Evolutionary conservation across 2,797 vertebrate genomes (phyloP).

Genomic region (Rallus crepitans): DNA sequence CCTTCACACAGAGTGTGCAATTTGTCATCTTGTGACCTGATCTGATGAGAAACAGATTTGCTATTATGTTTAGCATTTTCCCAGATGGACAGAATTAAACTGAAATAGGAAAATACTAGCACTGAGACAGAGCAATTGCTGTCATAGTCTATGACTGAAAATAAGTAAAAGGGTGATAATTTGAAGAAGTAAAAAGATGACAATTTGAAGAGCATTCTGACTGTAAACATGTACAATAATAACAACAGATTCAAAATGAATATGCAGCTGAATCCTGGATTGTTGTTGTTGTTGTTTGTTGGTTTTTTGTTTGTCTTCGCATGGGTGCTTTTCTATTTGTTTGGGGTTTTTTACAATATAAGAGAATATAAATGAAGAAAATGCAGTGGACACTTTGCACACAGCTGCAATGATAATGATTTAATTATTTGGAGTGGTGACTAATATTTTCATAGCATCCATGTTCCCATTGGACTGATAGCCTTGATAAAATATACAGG

Average conservation of each 20-base stretch:
- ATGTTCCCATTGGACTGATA: neutral
- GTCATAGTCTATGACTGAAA: neutral
- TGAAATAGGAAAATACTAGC: neutral
- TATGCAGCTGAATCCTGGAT: neutral
- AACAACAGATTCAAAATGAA: neutral
- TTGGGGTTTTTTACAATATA: no score
- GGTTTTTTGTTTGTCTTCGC: no score
- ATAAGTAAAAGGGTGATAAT: neutral
- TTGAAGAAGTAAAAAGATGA: neutral
- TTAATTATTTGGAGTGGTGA: neutral
- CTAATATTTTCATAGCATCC: neutral
- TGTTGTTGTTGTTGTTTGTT: no score
- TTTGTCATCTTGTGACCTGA: neutral
- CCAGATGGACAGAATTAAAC: neutral
- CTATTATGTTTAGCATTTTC: neutral
- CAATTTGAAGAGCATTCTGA: neutral
- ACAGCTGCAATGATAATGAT: no score
- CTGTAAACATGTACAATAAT: neutral
- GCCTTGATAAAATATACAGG: neutral
- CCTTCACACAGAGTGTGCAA: neutral
- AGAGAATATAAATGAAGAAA: no score
- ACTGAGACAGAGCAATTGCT: neutral
- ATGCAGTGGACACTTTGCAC: no score
- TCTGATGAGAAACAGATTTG: conserved; percentile 4
- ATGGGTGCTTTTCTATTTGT: no score